phyloP scores from a whole-genome alignment of 2,113 vertebrate genomes.

The Gadus chalcogrammus region DNA sequence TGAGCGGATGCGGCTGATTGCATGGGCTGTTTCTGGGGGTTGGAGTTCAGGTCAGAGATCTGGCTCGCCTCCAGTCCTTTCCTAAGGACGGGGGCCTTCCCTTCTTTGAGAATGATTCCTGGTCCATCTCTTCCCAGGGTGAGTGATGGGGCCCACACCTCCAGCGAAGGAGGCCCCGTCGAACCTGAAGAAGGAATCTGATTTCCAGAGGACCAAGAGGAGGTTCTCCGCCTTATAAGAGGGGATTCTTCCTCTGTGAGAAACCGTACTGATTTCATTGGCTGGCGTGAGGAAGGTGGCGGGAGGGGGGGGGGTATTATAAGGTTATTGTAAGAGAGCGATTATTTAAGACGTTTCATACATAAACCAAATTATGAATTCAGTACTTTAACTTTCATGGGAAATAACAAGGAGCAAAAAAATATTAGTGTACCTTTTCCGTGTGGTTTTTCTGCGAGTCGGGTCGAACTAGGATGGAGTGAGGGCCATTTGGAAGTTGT shows the following conservation, averaged over 20 bases:
- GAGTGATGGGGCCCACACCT: slow-evolving; percentile 69
- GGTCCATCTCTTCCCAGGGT: slow-evolving; percentile 76
- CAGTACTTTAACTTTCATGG: neutral
- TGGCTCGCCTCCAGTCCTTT: slow-evolving; percentile 64
- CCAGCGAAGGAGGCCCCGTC: slow-evolving; percentile 53
- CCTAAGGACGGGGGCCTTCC: slow-evolving; percentile 70
- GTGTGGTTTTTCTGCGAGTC: slow-evolving; percentile 76
- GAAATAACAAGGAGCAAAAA: neutral
- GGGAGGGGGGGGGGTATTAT: neutral
- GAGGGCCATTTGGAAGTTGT: slow-evolving; percentile 68
- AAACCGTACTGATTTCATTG: slow-evolving; percentile 91
- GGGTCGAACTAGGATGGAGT: slow-evolving; percentile 92
- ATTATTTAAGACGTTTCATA: neutral
- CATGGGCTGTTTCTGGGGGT: slow-evolving; percentile 53
- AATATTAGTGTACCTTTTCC: slow-evolving; percentile 80
- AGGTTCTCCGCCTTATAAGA: slow-evolving; percentile 68
- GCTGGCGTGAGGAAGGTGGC: slow-evolving; percentile 52
- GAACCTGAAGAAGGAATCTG: slow-evolving; percentile 38
- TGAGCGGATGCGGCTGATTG: slow-evolving; percentile 69
- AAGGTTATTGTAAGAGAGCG: neutral
- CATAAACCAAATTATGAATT: neutral
- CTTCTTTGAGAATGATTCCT: slow-evolving; percentile 77
- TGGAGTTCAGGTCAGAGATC: slow-evolving; percentile 52
- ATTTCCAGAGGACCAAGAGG: slow-evolving; percentile 67
- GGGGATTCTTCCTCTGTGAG: slow-evolving; percentile 79